Percentiles rank a stretch among this genome's conserved stretches.
These are phyloP conservation scores for Lepidocyrtinus sp. DNA, from an alignment of 2,888 invertebrate species.

Conservation along the genomic window DNA sequence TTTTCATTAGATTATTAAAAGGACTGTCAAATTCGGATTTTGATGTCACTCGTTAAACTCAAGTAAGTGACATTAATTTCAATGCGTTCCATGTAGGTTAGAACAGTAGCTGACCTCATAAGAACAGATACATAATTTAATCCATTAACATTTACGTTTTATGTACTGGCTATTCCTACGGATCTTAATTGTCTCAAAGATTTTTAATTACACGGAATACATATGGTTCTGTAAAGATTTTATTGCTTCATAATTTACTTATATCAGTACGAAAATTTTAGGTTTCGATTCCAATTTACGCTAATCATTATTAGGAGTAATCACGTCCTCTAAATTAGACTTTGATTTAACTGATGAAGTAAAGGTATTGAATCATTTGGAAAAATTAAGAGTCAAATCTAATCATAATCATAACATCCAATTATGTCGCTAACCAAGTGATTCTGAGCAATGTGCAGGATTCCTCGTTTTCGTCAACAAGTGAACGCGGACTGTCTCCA, in stretches of 20 bases:
- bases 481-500: neutral
- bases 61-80: no score
- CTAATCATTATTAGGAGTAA: no score
- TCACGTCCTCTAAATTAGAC: neutral
- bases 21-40: conserved; percentile 38
- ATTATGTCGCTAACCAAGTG: neutral
- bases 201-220: neutral
- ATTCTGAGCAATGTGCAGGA: conserved; percentile 13
- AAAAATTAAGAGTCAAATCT: neutral
- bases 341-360: neutral
- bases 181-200: neutral
- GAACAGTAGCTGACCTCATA: no score
- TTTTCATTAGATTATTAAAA: neutral
- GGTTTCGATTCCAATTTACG: no score
- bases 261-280: neutral
- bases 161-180: no score
- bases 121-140: no score
- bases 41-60: neutral
- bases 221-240: neutral
- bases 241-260: neutral
- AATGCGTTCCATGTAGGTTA: no score
- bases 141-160: no score
- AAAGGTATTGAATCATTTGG: neutral
- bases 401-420: neutral
- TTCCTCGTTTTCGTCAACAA: conserved; percentile 5